Base-by-base conservation (phyloP, 2,113 vertebrate genomes). In the Porphyrio hochstetteri region DNA sequence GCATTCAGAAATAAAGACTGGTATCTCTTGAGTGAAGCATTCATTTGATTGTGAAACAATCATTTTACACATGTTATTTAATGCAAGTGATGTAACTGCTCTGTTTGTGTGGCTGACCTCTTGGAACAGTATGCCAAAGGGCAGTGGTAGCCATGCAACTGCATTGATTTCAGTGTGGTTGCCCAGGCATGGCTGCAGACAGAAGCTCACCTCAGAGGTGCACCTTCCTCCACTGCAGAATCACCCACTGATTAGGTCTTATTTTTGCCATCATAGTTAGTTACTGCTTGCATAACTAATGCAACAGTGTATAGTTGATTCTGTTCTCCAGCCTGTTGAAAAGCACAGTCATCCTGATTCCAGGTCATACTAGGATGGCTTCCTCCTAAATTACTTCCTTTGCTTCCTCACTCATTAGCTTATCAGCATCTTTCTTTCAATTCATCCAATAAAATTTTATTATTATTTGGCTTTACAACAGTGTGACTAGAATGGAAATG, bases 41-140 rank as follows among this genome's bases (percentile, higher is more conserved):
- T 95, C 40, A n/a, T 68, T 90, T 81, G 56, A 31, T 74, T 86
- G 42, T 48, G 38, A 90, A 80, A 35, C 17, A 60, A 55, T 21
- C 1, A 7, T 72, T 94, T 74, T 33, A 44, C 52, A 80, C 75
- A 64, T 33, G 57, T 78, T 93, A 64, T 52, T 95, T 68, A 88
- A 70, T 5, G 53, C 2, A 4, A 5, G 4, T 92, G 88, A 92
- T 88, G 72, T 74, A 95, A 90, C 79, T 76, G 76, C 64, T 90
- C 88, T 90, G 33, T 52, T 77, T 82, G 25, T 90, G 82, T 80
- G 85, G 40, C 29, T 75, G 92, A 94, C 61, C 85, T 81, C 55
- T 86, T 77, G n/a, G 61, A 90, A 31, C 2, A 19, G 38, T 36
- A 16, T 23, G 76, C 56, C 69, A 75, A 88, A 92, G 77, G 69